Conservation (phyloP, 2,888 invertebrate species). For the Philonicus albiceps region DNA sequence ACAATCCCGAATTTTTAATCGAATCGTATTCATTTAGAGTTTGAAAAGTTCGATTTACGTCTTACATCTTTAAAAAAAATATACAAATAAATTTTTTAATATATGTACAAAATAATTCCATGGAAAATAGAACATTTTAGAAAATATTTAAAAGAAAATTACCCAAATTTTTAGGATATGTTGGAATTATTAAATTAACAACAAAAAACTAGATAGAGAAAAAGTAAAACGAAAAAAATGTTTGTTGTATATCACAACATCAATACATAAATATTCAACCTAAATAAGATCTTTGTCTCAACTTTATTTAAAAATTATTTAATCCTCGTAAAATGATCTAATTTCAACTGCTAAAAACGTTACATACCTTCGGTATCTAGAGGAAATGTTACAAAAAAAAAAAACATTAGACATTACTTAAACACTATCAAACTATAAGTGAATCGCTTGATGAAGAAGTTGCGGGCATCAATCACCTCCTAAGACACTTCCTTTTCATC, state of each 20-base stretch:
- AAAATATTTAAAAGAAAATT: background rate
- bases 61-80: background rate
- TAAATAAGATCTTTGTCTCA: background rate
- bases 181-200: background rate
- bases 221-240: background rate
- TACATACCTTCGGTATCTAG: background rate
- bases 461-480: background rate
- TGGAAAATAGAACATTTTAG: background rate
- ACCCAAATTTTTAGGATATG: background rate
- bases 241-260: background rate
- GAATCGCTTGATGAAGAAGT: background rate
- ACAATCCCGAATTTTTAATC: background rate
- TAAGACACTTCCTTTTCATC: conserved; percentile 1
- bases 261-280: background rate
- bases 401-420: background rate
- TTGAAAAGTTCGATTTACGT: background rate
- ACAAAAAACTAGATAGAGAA: background rate
- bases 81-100: background rate
- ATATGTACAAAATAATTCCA: background rate
- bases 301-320: background rate
- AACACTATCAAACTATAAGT: background rate
- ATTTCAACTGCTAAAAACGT: background rate
- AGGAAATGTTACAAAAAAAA: background rate
- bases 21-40: background rate
- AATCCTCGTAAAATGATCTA: background rate